A percentile compares a stretch with the other conserved stretches of the same genome.
Evolutionary conservation across 1,140 invertebrate species (phyloP).

Genomic region (Cydia amplana): DNA sequence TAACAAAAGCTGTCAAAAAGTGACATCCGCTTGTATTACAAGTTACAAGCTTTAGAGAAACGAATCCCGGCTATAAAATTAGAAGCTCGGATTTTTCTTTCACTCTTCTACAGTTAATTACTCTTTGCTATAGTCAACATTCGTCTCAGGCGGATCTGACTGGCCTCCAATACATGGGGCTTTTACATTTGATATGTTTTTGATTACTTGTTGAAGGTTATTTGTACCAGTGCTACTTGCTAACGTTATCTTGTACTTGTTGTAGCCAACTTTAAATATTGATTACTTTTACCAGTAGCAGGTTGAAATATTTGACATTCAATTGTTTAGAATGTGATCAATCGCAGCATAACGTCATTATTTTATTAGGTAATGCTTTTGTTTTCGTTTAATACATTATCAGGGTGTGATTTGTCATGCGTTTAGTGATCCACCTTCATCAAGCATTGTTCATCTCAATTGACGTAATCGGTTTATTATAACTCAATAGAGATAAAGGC

Average conservation of each 20-base stretch:
- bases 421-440: slow-evolving; percentile 15
- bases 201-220: not conserved
- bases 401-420: slow-evolving; percentile 24
- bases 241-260: not conserved
- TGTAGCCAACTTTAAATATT: not conserved
- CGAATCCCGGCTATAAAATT: too few species aligned
- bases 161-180: not conserved
- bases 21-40: too few species aligned
- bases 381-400: slow-evolving; percentile 19
- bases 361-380: slow-evolving; percentile 30
- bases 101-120: too few species aligned
- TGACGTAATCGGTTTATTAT: slow-evolving; percentile 8
- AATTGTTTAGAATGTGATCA: slow-evolving; percentile 13
- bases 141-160: not conserved
- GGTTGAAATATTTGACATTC: slow-evolving; percentile 13
- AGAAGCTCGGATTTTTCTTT: too few species aligned
- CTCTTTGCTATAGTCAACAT: too few species aligned
- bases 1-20: too few species aligned
- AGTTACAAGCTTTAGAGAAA: too few species aligned
- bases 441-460: not conserved
- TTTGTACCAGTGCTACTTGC: not conserved
- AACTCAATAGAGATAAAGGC: not conserved
- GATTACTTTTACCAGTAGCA: slow-evolving; percentile 2
- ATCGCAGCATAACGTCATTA: slow-evolving; percentile 17
- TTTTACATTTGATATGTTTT: not conserved